phyloP scores from a whole-genome alignment of 1,140 invertebrate genomes.

The Orius insidiosus region DNA sequence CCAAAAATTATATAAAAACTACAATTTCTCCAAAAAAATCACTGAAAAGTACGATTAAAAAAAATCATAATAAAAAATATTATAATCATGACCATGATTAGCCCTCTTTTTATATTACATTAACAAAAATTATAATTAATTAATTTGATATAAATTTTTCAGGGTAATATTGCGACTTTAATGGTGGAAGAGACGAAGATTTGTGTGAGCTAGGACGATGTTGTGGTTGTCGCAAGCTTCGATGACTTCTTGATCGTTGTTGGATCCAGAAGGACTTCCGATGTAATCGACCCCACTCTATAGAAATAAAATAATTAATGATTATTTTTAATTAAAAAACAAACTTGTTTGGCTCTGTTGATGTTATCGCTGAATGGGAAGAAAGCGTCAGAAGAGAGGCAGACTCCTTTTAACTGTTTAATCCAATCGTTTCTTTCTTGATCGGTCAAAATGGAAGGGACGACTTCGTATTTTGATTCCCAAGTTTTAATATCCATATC shows the following conservation, averaged over 20 bases:
- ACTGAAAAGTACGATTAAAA: too few species aligned
- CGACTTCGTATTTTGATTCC: slow-evolving; percentile 54
- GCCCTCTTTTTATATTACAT: too few species aligned
- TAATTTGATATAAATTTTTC: too few species aligned
- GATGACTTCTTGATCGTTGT: slow-evolving; percentile 80
- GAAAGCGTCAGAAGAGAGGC: slow-evolving; percentile 93
- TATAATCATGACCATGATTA: too few species aligned
- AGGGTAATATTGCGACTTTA: slow-evolving; percentile 28
- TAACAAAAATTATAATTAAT: too few species aligned
- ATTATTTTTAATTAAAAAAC: not conserved
- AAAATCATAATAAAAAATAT: too few species aligned
- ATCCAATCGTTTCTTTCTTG: slow-evolving; percentile 66
- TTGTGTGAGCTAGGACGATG: slow-evolving; percentile 76
- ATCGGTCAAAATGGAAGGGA: slow-evolving; percentile 46
- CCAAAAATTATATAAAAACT: too few species aligned
- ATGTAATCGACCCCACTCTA: slow-evolving; percentile 91
- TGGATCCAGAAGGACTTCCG: slow-evolving; percentile 82
- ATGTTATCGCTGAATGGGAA: slow-evolving; percentile 98
- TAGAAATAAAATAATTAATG: slow-evolving; percentile 19
- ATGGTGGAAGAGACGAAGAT: slow-evolving; percentile 88
- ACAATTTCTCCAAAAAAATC: too few species aligned
- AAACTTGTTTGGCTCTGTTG: slow-evolving; percentile 76
- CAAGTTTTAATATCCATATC: slow-evolving; percentile 51
- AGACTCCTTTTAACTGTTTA: slow-evolving; percentile 60
- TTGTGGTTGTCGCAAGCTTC: slow-evolving; percentile 82